Conservation (phyloP, 1,140 invertebrate species). For the Hylyphantes graminicola region DNA sequence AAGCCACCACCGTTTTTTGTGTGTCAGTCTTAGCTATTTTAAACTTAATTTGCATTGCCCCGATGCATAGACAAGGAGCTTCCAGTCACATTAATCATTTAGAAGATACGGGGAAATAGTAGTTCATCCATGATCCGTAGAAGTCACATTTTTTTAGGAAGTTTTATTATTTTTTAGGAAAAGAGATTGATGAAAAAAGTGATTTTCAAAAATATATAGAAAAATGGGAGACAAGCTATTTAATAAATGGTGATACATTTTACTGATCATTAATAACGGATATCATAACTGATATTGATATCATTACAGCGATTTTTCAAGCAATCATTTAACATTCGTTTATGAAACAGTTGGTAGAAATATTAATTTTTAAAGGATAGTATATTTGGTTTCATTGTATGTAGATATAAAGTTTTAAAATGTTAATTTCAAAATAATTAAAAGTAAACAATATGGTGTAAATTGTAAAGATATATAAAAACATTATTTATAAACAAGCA, state of each 20-base stretch:
- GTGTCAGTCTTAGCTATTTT: conserved; percentile 34
- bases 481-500: no score
- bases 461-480: no score
- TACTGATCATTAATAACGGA: conserved; percentile 37
- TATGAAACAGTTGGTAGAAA: not conserved
- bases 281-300: conserved; percentile 38
- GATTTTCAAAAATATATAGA: not conserved
- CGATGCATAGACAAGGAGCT: conserved; percentile 51
- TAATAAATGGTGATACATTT: conserved; percentile 42
- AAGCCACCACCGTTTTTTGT: conserved; percentile 11
- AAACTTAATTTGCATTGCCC: conserved; percentile 51
- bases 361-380: not conserved
- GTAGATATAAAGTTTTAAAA: no score
- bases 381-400: no score
- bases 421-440: no score
- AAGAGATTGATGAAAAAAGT: not conserved
- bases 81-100: conserved; percentile 52
- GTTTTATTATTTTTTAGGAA: no score
- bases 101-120: conserved; percentile 43
- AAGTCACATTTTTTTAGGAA: not conserved
- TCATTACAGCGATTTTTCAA: conserved; percentile 24
- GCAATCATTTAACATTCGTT: conserved; percentile 28
- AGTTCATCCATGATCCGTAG: conserved; percentile 17
- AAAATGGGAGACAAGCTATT: not conserved
- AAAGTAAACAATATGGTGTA: no score